These are phyloP conservation scores for Oikopleura dioica DNA, from an alignment of 23 tunicate genomes.

Conservation along the genomic window DNA sequence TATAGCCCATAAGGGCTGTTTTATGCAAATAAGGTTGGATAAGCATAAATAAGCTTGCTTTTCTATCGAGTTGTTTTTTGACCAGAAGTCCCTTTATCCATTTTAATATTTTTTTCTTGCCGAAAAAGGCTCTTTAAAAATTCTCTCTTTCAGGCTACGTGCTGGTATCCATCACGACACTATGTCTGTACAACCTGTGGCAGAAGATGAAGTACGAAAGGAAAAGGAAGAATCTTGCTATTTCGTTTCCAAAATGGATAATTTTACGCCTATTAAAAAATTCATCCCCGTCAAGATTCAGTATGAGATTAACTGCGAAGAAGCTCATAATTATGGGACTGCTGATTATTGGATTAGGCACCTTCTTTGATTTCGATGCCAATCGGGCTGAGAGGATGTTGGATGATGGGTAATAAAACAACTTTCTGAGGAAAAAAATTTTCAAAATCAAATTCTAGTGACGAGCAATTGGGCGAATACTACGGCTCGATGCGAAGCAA, in stretches of 20 bases:
- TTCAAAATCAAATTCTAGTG: not conserved
- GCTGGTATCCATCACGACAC: not conserved
- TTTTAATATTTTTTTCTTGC: no score
- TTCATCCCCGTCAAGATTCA: not conserved
- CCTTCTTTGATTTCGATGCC: not conserved
- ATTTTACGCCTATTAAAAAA: no score
- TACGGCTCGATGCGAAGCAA: not conserved
- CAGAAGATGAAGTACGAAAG: slow-evolving; percentile 5
- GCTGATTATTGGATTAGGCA: not conserved
- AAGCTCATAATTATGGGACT: not conserved
- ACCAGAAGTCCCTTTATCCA: no score
- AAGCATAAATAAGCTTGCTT: no score
- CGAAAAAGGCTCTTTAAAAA: not conserved
- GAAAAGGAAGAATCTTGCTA: no score
- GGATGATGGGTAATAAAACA: not conserved
- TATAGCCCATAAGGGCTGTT: no score
- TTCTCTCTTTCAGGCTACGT: not conserved
- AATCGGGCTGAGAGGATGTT: not conserved
- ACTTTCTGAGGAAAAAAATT: no score
- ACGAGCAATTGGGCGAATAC: not conserved
- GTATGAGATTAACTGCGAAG: not conserved
- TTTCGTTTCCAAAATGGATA: no score
- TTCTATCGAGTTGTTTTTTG: no score
- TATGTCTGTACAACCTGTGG: slow-evolving; percentile 2
- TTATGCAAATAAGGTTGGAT: no score